Conservation (phyloP, 2,113 vertebrate genomes). For the Turnix velox region DNA sequence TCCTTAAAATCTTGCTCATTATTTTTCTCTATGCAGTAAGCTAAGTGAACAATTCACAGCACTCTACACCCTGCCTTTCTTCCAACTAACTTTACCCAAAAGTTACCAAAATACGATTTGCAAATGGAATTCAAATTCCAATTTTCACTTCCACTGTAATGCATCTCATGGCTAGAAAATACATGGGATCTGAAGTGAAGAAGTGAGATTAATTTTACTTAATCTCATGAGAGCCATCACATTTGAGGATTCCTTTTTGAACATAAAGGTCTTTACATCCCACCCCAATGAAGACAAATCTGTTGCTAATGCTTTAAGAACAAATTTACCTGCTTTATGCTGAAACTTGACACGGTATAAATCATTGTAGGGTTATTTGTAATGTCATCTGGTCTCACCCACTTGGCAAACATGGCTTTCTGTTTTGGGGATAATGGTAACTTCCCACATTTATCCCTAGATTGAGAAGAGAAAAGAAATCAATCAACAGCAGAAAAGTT, state of each 20-base stretch:
- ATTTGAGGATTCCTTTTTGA: not conserved
- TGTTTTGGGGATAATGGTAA: slow-evolving; percentile 94
- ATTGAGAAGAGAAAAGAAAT: not conserved
- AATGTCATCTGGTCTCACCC: slow-evolving; percentile 93
- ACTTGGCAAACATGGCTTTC: slow-evolving; percentile 91
- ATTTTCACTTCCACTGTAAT: not conserved
- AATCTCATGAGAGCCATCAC: not conserved
- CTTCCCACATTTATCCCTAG: slow-evolving; percentile 90
- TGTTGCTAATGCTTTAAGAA: too few species aligned
- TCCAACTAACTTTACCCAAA: not conserved
- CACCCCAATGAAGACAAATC: too few species aligned
- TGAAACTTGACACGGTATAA: slow-evolving; percentile 98
- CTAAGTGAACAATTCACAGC: not conserved
- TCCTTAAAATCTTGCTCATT: not conserved
- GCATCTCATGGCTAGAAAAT: not conserved
- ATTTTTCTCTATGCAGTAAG: not conserved
- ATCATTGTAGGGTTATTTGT: slow-evolving; percentile 96
- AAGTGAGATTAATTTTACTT: not conserved
- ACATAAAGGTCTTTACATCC: not conserved
- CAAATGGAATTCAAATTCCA: not conserved
- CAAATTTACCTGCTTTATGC: slow-evolving; percentile 92
- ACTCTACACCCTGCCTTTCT: not conserved
- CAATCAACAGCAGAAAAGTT: not conserved
- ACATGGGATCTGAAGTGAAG: not conserved
- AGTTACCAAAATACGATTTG: not conserved